Conservation (phyloP, 2,113 vertebrate genomes). For the Lethenteron reissneri region DNA sequence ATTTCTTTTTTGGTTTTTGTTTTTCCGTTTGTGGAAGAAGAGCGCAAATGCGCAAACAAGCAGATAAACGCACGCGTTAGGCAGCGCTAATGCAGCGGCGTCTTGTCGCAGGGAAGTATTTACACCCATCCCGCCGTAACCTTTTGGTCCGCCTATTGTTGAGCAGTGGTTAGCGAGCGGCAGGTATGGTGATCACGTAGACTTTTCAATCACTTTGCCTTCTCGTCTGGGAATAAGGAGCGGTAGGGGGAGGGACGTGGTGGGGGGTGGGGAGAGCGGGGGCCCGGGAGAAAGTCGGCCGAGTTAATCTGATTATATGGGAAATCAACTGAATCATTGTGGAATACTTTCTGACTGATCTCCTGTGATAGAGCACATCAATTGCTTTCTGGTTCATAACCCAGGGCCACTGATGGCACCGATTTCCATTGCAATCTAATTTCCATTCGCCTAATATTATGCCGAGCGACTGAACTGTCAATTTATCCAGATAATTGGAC, state of each 20-base stretch:
- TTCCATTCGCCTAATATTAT: constrained; percentile 6
- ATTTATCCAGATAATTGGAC: constrained; percentile 7
- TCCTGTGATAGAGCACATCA: constrained; percentile 6
- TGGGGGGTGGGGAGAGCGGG: background rate
- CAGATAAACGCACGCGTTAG: too few relatives aligned
- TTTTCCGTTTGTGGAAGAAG: too few relatives aligned
- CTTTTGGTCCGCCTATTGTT: too few relatives aligned
- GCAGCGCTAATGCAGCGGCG: too few relatives aligned
- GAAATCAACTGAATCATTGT: constrained; percentile 6
- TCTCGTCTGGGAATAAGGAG: too few relatives aligned
- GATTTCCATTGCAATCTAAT: constrained; percentile 6
- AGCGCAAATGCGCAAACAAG: too few relatives aligned
- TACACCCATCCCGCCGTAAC: too few relatives aligned
- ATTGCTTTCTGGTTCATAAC: constrained; percentile 7
- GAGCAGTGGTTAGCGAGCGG: too few relatives aligned
- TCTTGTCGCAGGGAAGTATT: too few relatives aligned
- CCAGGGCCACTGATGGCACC: constrained; percentile 4
- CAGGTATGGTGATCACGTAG: too few relatives aligned
- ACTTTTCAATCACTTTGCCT: too few relatives aligned
- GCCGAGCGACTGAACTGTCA: constrained; percentile 6
- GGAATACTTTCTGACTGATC: constrained; percentile 7
- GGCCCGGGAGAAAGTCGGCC: background rate
- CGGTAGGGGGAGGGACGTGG: background rate
- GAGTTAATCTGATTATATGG: constrained; percentile 6
- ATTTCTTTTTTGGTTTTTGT: too few relatives aligned